A percentile compares a stretch with the other conserved stretches of the same genome.
Conservation (phyloP, 2,113 vertebrate genomes). For the Colossoma macropomum region DNA sequence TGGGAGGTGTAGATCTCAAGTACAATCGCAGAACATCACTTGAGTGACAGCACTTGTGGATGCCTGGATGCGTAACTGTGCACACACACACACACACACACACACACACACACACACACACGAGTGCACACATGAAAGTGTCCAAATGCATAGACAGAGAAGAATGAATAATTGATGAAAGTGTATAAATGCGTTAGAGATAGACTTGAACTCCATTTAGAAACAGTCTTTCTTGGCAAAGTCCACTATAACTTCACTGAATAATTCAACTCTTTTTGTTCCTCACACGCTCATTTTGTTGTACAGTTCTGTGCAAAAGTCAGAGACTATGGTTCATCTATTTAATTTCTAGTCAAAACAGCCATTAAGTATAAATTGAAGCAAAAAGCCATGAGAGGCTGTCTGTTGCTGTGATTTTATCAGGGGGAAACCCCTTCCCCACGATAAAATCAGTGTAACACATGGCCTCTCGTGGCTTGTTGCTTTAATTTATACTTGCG, state of each 20-base stretch:
- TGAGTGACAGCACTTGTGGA: slow-evolving; percentile 13
- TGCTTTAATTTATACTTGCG: too few species aligned
- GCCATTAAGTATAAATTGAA: too few species aligned
- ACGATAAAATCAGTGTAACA: too few species aligned
- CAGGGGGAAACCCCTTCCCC: too few species aligned
- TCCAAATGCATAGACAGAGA: background rate
- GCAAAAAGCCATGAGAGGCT: too few species aligned
- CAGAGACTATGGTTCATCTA: too few species aligned
- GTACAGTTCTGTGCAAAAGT: background rate
- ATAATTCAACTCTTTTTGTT: background rate
- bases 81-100: background rate
- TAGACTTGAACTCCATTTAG: background rate
- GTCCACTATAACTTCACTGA: background rate
- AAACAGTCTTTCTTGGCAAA: background rate
- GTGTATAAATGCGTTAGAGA: background rate
- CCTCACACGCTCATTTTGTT: background rate
- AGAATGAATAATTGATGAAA: slow-evolving; percentile 30
- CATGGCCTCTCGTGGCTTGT: too few species aligned
- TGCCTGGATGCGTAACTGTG: background rate
- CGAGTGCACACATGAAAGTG: background rate
- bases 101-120: background rate
- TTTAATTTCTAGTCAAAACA: too few species aligned
- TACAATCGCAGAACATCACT: background rate
- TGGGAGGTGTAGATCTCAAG: slow-evolving; percentile 29
- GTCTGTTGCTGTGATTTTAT: too few species aligned